Percentiles rank a stretch among this genome's conserved stretches.
These are phyloP conservation scores for Diadophis punctatus DNA, from an alignment of 2,113 vertebrate genomes.

Conservation along the genomic window DNA sequence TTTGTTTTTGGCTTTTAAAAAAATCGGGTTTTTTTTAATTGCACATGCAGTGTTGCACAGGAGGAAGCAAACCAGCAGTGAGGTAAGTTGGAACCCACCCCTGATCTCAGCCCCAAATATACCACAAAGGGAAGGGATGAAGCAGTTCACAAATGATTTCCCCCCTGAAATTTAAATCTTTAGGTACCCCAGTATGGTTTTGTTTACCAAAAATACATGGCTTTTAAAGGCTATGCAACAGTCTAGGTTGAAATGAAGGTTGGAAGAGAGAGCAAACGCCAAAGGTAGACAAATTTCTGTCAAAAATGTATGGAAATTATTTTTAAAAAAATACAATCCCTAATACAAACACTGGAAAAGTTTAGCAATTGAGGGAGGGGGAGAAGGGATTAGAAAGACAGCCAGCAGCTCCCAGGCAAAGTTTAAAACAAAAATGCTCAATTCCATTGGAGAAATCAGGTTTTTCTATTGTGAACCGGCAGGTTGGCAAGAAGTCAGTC, in stretches of 20 bases:
- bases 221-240: slow-evolving; percentile 56
- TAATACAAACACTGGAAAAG: slow-evolving; percentile 59
- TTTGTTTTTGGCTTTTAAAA: too few relatives aligned
- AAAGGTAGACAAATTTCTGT: slow-evolving; percentile 45
- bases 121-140: slow-evolving; percentile 28
- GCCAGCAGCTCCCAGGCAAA: slow-evolving; percentile 68
- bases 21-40: too few relatives aligned
- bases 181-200: slow-evolving; percentile 32
- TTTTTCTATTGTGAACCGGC: slow-evolving; percentile 73
- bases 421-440: slow-evolving; percentile 66
- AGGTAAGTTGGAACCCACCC: too few relatives aligned
- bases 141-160: slow-evolving; percentile 53
- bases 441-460: slow-evolving; percentile 73
- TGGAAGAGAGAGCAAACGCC: slow-evolving; percentile 59
- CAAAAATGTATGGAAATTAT: slow-evolving; percentile 55
- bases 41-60: too few relatives aligned
- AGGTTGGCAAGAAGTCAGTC: slow-evolving; percentile 76
- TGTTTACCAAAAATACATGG: slow-evolving; percentile 52
- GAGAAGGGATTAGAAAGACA: slow-evolving; percentile 58
- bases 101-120: slow-evolving; percentile 17
- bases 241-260: slow-evolving; percentile 60
- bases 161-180: slow-evolving; percentile 51
- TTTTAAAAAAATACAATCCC: slow-evolving; percentile 43
- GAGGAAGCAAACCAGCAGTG: too few relatives aligned
- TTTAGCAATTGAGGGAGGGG: slow-evolving; percentile 28